These are phyloP conservation scores for Ochropleura leucogaster DNA, from an alignment of 2,888 invertebrate genomes.

Conservation along the genomic window DNA sequence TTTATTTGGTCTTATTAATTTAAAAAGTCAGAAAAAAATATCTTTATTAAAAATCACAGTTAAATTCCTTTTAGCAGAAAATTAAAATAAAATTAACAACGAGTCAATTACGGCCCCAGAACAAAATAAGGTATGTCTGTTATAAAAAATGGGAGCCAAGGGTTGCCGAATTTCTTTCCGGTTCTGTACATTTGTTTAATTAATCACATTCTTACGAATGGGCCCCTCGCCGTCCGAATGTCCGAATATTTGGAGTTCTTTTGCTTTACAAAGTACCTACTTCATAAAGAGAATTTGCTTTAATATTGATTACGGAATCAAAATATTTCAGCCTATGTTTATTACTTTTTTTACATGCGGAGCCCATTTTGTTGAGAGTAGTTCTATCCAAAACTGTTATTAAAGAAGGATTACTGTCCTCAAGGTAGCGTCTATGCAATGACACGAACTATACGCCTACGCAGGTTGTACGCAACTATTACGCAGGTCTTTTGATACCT, in stretches of 20 bases:
- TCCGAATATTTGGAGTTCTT: constrained; percentile 85
- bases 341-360: neutral
- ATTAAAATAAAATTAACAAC: constrained; percentile 84
- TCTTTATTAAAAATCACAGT: constrained; percentile 62
- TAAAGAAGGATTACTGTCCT: neutral
- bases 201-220: constrained; percentile 89
- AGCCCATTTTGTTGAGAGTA: neutral
- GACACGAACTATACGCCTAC: neutral
- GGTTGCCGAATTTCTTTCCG: constrained; percentile 87
- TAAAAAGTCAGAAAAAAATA: neutral
- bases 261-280: constrained; percentile 56
- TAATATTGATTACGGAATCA: constrained; percentile 40
- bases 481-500: neutral
- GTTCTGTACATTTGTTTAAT: constrained; percentile 89
- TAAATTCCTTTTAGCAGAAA: constrained; percentile 70
- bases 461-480: constrained; percentile 2
- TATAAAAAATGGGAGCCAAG: constrained; percentile 85
- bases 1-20: neutral
- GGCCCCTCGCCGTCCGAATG: constrained; percentile 81
- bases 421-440: neutral
- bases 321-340: constrained; percentile 17
- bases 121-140: constrained; percentile 84
- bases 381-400: neutral
- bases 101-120: constrained; percentile 86
- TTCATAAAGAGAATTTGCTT: constrained; percentile 50